Conservation (phyloP, 2,797 vertebrate genomes). For the Loriculus beryllinus region DNA sequence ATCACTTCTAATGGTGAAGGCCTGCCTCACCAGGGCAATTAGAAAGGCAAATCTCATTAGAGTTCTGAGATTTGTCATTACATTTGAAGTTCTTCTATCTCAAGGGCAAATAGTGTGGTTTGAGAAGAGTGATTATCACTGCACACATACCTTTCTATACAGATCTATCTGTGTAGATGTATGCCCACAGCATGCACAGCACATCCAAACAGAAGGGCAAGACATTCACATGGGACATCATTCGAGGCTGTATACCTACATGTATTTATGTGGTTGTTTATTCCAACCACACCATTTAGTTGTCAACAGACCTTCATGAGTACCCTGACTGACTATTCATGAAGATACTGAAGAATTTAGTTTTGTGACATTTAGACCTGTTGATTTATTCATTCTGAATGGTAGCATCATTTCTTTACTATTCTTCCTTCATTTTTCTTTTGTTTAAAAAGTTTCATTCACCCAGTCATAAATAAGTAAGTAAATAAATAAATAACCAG, state of each 20-base stretch:
- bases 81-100: neutral
- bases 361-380: neutral
- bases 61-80: neutral
- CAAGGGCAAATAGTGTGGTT: neutral
- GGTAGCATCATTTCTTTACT: neutral
- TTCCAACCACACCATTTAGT: neutral
- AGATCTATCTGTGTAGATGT: neutral
- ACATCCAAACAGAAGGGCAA: neutral
- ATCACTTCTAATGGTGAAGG: neutral
- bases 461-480: conserved; percentile 37
- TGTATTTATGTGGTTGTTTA: neutral
- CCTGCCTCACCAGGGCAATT: neutral
- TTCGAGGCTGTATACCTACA: neutral
- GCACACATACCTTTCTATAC: neutral
- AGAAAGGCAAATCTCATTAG: neutral
- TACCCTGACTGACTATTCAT: neutral
- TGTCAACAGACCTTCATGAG: neutral
- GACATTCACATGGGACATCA: neutral
- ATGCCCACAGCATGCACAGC: neutral
- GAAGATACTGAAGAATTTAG: neutral
- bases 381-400: conserved; percentile 30
- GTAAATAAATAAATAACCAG: conserved; percentile 58
- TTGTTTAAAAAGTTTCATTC: conserved; percentile 47
- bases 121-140: neutral
- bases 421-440: conserved; percentile 29